Evolutionary conservation across 2,888 invertebrate species (phyloP).

Genomic region (Lithosia quadra): DNA sequence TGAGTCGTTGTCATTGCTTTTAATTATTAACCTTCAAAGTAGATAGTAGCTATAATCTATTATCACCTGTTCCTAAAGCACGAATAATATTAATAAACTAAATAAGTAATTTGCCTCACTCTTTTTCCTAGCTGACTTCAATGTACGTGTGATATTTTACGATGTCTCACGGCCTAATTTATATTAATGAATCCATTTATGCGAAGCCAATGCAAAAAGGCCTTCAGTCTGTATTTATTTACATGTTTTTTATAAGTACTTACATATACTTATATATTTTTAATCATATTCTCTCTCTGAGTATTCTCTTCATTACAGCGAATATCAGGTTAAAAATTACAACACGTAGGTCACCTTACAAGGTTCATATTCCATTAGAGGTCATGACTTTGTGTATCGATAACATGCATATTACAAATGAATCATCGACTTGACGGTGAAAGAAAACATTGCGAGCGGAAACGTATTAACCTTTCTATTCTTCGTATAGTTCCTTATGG

Average conservation of each 20-base stretch:
- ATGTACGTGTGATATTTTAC: constrained; percentile 7
- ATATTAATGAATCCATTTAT: constrained; percentile 12
- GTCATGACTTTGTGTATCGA: no score
- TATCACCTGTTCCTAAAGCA: constrained; percentile 2
- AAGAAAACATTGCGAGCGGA: no score
- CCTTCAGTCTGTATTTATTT: not conserved
- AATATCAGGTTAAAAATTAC: no score
- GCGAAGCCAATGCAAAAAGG: constrained; percentile 2
- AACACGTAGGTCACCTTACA: no score
- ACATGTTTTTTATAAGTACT: not conserved
- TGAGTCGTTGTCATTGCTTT: not conserved
- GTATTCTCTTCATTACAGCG: no score
- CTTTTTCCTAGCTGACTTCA: not conserved
- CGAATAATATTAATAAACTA: constrained; percentile 8
- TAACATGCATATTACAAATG: no score
- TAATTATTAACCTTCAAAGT: constrained; percentile 4
- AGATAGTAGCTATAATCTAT: constrained; percentile 9
- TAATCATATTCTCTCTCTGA: no score
- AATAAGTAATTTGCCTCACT: not conserved
- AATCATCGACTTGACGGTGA: no score
- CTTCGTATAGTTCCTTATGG: no score
- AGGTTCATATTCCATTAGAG: no score
- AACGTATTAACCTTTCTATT: no score
- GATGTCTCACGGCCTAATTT: constrained; percentile 10
- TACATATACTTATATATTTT: no score